Evolutionary conservation across 2,797 vertebrate genomes (phyloP), one percentile per base, ranked within the genome.

Genomic region (Xiphophorus birchmanni): DNA sequence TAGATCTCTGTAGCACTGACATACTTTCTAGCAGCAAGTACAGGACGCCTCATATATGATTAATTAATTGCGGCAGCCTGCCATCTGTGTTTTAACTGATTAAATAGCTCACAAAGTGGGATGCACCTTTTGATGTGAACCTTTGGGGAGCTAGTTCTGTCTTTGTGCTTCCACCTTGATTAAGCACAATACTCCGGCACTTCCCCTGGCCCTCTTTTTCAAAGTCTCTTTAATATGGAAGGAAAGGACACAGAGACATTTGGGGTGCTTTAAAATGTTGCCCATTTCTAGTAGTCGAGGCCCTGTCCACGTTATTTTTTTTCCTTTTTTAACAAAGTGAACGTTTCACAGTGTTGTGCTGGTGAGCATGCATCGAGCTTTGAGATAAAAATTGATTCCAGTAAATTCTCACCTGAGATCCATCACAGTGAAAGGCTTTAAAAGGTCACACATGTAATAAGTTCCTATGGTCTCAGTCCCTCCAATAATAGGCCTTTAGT

Each of bases 401-500:
- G 95, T 95, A 96, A 96, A 96, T 96, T 96, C 95, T 96, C 94
- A 96, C 95, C 96, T 96, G 95, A 96, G 95, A 96, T 96, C 95
- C 94, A 96, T 96, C 95, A 95, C 88, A 85, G 94, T 93, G 91
- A 95, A 96, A 96, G 94, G 95, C 95, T 95, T 96, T 95, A 95
- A 96, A 96, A 97, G 96, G 96, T 97, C 96, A 96, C 95, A 96
- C 92, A 88, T 96, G 95, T 96, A 96, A 96, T 96, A 96, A 96
- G 96, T 96, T 97, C 95, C 95, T 95, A 94, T 95, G 95, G 95
- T 96, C 95, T 95, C 95, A 94, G 95, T 95, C 95, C 91, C 92
- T 95, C 94, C 93, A 95, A 96, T 96, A 96, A 96, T 96, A 95
- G 95, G 94, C 94, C 95, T 96, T 96, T 96, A 96, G 96, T 95